These are phyloP conservation scores for Notodonta ziczac DNA, from an alignment of 2,888 invertebrate genomes.

Conservation along the genomic window DNA sequence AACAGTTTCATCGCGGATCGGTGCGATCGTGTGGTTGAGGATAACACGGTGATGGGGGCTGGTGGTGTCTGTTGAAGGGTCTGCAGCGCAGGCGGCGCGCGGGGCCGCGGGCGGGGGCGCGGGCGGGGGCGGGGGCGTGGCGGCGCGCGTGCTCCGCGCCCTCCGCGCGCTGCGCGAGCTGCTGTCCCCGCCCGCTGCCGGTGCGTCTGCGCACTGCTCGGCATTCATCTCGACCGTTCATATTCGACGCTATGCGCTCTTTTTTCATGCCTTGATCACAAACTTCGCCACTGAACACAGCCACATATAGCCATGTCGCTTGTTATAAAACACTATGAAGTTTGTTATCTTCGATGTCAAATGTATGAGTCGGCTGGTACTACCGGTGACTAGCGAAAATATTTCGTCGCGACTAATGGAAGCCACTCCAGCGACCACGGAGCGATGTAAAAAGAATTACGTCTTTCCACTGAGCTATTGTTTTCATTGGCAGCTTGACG, in stretches of 20 bases:
- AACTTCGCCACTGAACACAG: background rate
- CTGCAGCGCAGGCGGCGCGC: slow-evolving; percentile 34
- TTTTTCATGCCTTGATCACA: background rate
- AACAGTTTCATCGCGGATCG: slow-evolving; percentile 30
- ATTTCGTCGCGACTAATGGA: no score
- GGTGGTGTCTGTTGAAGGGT: slow-evolving; percentile 66
- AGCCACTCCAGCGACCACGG: no score
- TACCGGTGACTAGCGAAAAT: no score
- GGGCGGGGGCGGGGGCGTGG: slow-evolving; percentile 51
- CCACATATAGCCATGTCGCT: background rate
- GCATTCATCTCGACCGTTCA: slow-evolving; percentile 9
- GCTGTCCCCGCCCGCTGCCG: slow-evolving; percentile 54
- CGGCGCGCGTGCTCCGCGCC: slow-evolving; percentile 69
- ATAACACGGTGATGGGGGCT: slow-evolving; percentile 46
- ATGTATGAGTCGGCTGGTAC: no score
- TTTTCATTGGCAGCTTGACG: slow-evolving; percentile 23
- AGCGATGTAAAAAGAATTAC: background rate
- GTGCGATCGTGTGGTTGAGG: slow-evolving; percentile 8
- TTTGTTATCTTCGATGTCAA: no score
- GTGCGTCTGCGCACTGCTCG: slow-evolving; percentile 58
- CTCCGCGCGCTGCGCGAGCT: slow-evolving; percentile 67
- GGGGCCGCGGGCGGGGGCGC: slow-evolving; percentile 31
- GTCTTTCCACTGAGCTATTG: background rate
- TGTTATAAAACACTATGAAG: no score
- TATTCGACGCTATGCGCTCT: background rate